Conservation (phyloP, 2,113 vertebrate species). For the Callionymus lyra region DNA sequence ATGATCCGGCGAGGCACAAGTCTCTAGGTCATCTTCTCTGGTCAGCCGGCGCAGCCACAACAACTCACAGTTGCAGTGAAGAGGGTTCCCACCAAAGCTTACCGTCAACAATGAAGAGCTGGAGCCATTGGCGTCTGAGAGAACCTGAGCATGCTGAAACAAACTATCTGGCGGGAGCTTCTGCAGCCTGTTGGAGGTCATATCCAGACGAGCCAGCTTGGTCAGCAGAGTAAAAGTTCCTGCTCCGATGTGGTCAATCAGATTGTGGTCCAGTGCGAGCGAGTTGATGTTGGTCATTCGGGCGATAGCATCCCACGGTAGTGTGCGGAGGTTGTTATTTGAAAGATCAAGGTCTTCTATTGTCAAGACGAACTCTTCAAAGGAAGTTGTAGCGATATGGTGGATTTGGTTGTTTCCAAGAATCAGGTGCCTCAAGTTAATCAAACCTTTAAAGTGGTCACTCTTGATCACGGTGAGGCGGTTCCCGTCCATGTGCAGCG, state of each 20-base stretch:
- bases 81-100: constrained; percentile 85
- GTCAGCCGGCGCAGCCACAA: constrained; percentile 84
- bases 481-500: constrained; percentile 89
- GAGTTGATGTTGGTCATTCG: constrained; percentile 89
- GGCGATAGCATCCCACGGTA: constrained; percentile 87
- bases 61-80: constrained; percentile 90
- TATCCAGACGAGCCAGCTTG: constrained; percentile 82
- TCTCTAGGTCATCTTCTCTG: constrained; percentile 81
- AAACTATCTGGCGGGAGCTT: constrained; percentile 84
- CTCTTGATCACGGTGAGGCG: constrained; percentile 73
- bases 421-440: constrained; percentile 86
- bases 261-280: constrained; percentile 86
- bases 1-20: constrained; percentile 82
- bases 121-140: constrained; percentile 67
- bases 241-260: constrained; percentile 80
- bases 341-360: constrained; percentile 92
- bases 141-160: constrained; percentile 70
- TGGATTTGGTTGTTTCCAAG: constrained; percentile 91
- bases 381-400: constrained; percentile 72
- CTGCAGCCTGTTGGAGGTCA: constrained; percentile 88
- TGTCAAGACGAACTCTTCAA: constrained; percentile 82
- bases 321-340: constrained; percentile 81
- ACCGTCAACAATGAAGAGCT: constrained; percentile 72
- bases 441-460: constrained; percentile 79
- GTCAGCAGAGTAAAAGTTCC: constrained; percentile 83